A percentile compares a stretch with the other conserved stretches of the same genome.
These are phyloP conservation scores for Allolobophora icterica DNA, from an alignment of 2,888 invertebrate species.

Conservation along the genomic window DNA sequence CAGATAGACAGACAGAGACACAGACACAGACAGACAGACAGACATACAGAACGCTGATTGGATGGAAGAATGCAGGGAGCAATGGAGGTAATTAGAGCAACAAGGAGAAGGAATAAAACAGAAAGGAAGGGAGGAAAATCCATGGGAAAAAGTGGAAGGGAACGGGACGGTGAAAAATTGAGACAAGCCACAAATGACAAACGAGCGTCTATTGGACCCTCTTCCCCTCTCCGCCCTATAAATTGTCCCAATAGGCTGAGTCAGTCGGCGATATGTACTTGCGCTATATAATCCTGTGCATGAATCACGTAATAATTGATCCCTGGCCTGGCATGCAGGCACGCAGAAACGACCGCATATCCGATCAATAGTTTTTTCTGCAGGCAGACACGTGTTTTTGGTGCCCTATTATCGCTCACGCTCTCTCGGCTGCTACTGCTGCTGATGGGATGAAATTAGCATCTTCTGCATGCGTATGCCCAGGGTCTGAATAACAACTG, in stretches of 20 bases:
- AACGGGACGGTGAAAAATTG: background rate
- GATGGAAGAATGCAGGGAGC: background rate
- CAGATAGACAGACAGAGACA: no score
- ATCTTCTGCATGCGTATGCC: background rate
- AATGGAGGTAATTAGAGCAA: background rate
- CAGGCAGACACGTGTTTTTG: conserved; percentile 7
- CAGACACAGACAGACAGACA: no score
- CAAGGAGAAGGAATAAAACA: background rate
- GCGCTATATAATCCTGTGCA: background rate
- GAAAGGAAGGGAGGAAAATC: background rate
- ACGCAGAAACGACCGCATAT: background rate
- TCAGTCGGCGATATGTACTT: background rate
- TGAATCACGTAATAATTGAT: conserved; percentile 27
- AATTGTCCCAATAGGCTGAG: background rate
- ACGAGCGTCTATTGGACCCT: background rate
- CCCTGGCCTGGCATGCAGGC: background rate
- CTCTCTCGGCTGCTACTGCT: background rate
- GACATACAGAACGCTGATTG: no score
- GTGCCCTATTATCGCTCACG: conserved; percentile 13
- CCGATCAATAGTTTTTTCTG: conserved; percentile 25
- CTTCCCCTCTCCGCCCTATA: background rate
- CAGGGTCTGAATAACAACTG: background rate
- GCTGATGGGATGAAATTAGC: conserved; percentile 5
- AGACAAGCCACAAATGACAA: background rate
- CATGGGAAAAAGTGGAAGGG: background rate